phyloP scores from a whole-genome alignment of 2,888 invertebrate genomes.

The Brenthis hecate region DNA sequence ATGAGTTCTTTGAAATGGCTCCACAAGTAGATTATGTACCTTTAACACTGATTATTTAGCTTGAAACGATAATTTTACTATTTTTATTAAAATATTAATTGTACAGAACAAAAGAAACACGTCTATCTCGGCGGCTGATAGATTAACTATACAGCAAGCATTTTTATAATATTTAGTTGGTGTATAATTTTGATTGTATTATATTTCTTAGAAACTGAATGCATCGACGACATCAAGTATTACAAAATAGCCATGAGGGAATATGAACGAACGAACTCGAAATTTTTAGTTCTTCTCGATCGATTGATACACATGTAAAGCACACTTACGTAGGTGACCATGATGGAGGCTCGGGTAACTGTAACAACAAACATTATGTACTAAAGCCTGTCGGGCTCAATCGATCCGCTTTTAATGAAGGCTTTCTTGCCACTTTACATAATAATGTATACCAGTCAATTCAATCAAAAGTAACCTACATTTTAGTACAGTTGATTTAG shows the following conservation, averaged over 20 bases:
- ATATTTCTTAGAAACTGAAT: conserved; percentile 47
- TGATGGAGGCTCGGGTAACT: conserved; percentile 57
- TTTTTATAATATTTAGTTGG: no score
- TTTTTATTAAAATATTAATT: no score
- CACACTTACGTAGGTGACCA: conserved; percentile 64
- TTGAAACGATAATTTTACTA: no score
- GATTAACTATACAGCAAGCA: no score
- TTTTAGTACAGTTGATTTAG: neutral
- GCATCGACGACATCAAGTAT: conserved; percentile 70
- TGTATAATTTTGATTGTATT: no score
- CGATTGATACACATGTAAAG: conserved; percentile 60
- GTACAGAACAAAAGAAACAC: no score
- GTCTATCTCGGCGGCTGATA: no score
- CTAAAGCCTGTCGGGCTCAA: conserved; percentile 52
- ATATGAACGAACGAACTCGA: conserved; percentile 55
- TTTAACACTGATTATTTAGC: no score
- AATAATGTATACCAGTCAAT: conserved; percentile 2
- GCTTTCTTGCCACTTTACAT: neutral
- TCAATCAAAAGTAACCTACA: neutral
- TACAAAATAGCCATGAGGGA: conserved; percentile 73
- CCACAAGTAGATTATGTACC: no score
- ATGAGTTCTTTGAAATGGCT: no score
- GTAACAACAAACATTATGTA: conserved; percentile 66
- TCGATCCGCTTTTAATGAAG: conserved; percentile 24
- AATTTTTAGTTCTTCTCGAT: conserved; percentile 64